These are phyloP conservation scores for Halcyon senegalensis DNA, from an alignment of 2,113 vertebrate genomes.

Conservation along the genomic window DNA sequence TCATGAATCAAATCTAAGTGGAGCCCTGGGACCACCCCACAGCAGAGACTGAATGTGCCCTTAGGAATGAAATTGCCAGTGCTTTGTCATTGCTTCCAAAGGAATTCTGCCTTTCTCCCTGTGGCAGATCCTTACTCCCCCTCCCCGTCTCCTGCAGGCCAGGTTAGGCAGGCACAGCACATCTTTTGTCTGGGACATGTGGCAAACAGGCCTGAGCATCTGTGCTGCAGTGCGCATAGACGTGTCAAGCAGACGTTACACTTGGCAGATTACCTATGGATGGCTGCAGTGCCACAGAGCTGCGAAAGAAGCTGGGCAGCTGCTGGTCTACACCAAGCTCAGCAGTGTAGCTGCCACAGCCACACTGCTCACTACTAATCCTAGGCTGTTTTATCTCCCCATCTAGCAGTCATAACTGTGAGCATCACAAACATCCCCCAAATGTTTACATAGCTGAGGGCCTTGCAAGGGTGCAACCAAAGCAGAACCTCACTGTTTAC, in stretches of 20 bases:
- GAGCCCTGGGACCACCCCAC: background rate
- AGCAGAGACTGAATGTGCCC: fast-evolving
- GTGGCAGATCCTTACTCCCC: background rate
- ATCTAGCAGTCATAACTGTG: background rate
- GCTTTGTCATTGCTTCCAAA: background rate
- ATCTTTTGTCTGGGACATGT: fast-evolving
- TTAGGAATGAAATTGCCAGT: background rate
- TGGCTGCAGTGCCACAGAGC: background rate
- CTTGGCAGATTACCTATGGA: background rate
- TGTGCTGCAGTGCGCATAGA: background rate
- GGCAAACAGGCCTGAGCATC: background rate
- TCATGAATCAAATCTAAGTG: background rate
- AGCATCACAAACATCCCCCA: background rate
- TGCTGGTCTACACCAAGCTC: background rate
- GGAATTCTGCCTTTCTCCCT: background rate
- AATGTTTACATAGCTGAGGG: background rate
- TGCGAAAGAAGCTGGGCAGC: background rate
- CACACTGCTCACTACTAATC: background rate
- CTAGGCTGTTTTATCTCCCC: background rate
- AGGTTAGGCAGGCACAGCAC: background rate
- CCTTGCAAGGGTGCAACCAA: background rate
- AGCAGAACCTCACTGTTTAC: background rate
- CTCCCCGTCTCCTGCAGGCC: background rate
- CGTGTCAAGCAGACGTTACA: fast-evolving
- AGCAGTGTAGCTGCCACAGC: background rate